These are phyloP conservation scores for Cryptotis parvus DNA, from an alignment of 2,113 vertebrate genomes.

Conservation along the genomic window DNA sequence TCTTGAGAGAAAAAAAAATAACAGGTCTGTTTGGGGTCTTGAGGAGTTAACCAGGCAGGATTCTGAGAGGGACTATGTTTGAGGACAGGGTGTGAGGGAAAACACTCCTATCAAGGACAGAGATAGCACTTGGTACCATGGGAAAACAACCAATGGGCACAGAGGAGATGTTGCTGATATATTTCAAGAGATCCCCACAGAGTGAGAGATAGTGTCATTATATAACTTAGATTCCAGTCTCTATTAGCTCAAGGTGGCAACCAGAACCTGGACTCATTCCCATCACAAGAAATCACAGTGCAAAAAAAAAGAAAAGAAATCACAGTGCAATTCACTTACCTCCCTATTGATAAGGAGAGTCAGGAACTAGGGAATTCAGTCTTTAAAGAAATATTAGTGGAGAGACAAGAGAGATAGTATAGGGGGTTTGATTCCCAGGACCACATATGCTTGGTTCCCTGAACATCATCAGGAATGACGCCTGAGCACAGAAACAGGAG, in stretches of 20 bases:
- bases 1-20: not conserved
- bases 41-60: not conserved
- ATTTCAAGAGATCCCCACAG: not conserved
- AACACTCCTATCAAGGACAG: constrained; percentile 44
- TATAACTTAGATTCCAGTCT: constrained; percentile 12
- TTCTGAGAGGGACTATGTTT: constrained; percentile 50
- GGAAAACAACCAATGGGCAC: constrained; percentile 28
- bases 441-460: too few relatives aligned
- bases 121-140: constrained; percentile 27
- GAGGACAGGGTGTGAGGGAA: constrained; percentile 69
- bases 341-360: not conserved
- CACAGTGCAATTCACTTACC: not conserved
- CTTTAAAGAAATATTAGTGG: not conserved
- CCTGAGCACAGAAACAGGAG: too few relatives aligned
- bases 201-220: not conserved
- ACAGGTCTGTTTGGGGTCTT: not conserved
- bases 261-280: constrained; percentile 29
- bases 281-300: not conserved
- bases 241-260: constrained; percentile 68
- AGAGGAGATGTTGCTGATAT: constrained; percentile 11
- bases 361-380: not conserved
- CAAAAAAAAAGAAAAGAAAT: constrained; percentile 24
- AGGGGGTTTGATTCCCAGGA: too few relatives aligned
- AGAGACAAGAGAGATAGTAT: too few relatives aligned
- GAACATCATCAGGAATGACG: too few relatives aligned